phyloP scores from a whole-genome alignment of 2,888 invertebrate genomes.

The Eudemis profundana region DNA sequence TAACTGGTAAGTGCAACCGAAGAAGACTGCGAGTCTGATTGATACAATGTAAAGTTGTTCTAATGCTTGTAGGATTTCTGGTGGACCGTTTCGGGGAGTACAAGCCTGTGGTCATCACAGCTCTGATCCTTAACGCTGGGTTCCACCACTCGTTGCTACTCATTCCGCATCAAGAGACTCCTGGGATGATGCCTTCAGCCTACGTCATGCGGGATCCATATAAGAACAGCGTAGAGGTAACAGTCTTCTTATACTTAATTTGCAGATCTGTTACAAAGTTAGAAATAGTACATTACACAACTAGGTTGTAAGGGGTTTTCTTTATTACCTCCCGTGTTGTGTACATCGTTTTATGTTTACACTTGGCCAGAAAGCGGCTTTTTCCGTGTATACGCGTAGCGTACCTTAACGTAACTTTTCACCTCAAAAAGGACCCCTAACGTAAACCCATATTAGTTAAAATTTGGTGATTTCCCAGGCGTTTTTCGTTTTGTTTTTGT shows the following conservation, averaged over 20 bases:
- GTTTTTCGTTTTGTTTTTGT: no score
- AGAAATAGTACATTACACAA: no score
- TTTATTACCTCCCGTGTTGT: no score
- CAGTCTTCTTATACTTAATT: neutral
- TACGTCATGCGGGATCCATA: conserved; percentile 91
- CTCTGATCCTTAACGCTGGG: conserved; percentile 90
- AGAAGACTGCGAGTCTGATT: neutral
- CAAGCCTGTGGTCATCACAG: conserved; percentile 92
- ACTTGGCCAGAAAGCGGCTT: no score
- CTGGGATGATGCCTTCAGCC: conserved; percentile 90
- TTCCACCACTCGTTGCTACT: conserved; percentile 92
- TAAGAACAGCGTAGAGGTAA: conserved; percentile 89
- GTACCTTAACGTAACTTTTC: no score
- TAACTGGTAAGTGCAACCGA: conserved; percentile 87
- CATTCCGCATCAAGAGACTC: conserved; percentile 92
- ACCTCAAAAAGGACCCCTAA: no score
- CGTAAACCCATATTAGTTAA: no score
- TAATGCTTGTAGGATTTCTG: conserved; percentile 87
- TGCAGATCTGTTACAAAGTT: no score
- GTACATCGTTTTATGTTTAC: no score
- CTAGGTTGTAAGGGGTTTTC: no score
- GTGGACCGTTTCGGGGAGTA: conserved; percentile 95
- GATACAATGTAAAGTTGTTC: neutral
- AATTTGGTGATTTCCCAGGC: no score
- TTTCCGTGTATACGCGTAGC: no score